Evolutionary conservation across 2,113 vertebrate genomes (phyloP).

Genomic region (Microcebus lehilahytsara): DNA sequence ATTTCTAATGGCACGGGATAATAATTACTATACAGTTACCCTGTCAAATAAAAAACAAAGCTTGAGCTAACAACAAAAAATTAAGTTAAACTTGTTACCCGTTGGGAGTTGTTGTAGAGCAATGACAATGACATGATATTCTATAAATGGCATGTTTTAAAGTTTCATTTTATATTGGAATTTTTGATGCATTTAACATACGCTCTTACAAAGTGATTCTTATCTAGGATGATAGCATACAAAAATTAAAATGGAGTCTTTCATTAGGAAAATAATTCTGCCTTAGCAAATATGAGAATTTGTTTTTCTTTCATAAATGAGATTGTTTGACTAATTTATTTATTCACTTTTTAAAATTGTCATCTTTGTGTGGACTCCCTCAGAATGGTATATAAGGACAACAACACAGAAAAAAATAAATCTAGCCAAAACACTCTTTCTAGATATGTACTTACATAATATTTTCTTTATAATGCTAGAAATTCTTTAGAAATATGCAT

Average conservation of each 20-base stretch:
- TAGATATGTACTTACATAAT: neutral
- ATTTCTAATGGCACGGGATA: slow-evolving; percentile 51
- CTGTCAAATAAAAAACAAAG: slow-evolving; percentile 45
- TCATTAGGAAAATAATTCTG: slow-evolving; percentile 53
- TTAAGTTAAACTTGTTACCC: slow-evolving; percentile 18
- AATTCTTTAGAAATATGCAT: neutral
- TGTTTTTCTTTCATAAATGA: slow-evolving; percentile 24
- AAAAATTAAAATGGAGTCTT: slow-evolving; percentile 50
- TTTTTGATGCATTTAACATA: neutral
- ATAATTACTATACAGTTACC: slow-evolving; percentile 40
- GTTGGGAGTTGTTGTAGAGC: neutral
- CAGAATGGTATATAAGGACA: neutral
- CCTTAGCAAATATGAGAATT: slow-evolving; percentile 29
- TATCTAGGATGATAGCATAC: neutral
- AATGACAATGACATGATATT: neutral
- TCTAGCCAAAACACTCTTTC: neutral
- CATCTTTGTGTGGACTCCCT: neutral
- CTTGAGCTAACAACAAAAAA: slow-evolving; percentile 12
- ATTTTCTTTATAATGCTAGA: slow-evolving; percentile 9
- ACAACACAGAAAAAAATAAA: neutral
- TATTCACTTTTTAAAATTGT: neutral
- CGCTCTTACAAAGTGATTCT: neutral
- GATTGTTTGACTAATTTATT: slow-evolving; percentile 37
- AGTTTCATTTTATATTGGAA: neutral
- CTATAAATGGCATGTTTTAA: neutral